Evolutionary conservation across 2,888 invertebrate genomes (phyloP).

Genomic region (Chaitophorus viminalis): DNA sequence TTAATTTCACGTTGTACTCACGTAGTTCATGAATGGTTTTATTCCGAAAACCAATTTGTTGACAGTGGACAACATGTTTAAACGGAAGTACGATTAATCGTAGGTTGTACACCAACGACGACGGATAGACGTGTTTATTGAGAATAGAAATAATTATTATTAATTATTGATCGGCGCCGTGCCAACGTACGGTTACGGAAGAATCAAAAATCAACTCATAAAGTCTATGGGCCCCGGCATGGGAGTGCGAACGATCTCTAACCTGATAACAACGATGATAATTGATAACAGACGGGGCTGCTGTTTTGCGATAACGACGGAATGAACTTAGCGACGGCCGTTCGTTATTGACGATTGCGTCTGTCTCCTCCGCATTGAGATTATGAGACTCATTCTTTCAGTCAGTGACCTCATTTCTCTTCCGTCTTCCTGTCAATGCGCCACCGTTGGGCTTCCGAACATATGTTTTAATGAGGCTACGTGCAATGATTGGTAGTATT

Average conservation of each 20-base stretch:
- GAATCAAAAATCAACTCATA: too few relatives aligned
- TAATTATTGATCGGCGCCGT: too few relatives aligned
- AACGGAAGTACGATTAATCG: too few relatives aligned
- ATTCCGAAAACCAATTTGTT: slow-evolving; percentile 1
- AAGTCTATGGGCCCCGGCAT: too few relatives aligned
- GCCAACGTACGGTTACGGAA: too few relatives aligned
- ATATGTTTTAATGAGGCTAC: slow-evolving; percentile 32
- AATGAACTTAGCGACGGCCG: slow-evolving; percentile 30
- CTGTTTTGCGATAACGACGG: background rate
- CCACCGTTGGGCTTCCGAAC: background rate
- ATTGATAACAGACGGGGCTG: background rate
- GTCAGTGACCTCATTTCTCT: slow-evolving; percentile 46
- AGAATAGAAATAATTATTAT: too few relatives aligned
- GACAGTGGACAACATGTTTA: background rate
- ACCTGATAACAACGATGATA: background rate
- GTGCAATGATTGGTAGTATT: background rate
- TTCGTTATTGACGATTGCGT: background rate
- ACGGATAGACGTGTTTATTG: too few relatives aligned
- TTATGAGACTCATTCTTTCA: too few relatives aligned
- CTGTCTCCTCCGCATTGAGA: background rate
- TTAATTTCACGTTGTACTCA: slow-evolving; percentile 16
- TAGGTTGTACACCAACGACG: too few relatives aligned
- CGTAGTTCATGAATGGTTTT: background rate
- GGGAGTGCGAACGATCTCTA: background rate
- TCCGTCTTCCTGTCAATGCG: background rate